A percentile compares a stretch with the other conserved stretches of the same genome.
Conservation (phyloP, 1,140 invertebrate genomes). For the Drosophila malerkotliana region DNA sequence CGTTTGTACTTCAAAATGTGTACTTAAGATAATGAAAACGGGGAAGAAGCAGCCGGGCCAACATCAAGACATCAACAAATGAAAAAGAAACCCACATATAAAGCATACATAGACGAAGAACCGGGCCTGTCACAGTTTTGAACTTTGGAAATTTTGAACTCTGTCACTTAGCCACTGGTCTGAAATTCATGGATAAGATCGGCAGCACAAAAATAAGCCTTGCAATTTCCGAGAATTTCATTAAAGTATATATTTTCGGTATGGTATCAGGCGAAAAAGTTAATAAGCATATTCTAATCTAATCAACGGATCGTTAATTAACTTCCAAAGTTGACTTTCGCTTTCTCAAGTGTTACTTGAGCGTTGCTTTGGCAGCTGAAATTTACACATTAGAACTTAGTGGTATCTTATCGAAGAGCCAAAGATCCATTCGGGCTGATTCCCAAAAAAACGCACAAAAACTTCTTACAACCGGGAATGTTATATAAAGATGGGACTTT, state of each 20-base stretch:
- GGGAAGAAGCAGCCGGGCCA: slow-evolving; percentile 44
- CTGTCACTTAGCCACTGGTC: not conserved
- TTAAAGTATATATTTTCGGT: slow-evolving; percentile 1
- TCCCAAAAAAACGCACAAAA: not conserved
- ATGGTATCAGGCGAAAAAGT: slow-evolving; percentile 20
- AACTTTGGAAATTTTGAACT: not conserved
- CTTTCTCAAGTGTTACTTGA: slow-evolving; percentile 57
- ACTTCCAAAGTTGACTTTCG: slow-evolving; percentile 50
- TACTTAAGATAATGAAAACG: slow-evolving; percentile 80
- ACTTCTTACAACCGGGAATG: not conserved
- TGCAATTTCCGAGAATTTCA: slow-evolving; percentile 27
- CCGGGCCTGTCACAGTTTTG: not conserved
- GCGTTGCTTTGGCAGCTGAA: slow-evolving; percentile 39
- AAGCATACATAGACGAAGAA: not conserved
- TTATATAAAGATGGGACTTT: slow-evolving; percentile 16
- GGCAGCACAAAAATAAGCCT: slow-evolving; percentile 4
- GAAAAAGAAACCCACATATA: not conserved
- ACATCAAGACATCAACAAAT: slow-evolving; percentile 14
- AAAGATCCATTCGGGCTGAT: slow-evolving; percentile 42
- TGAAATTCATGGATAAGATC: slow-evolving; percentile 29
- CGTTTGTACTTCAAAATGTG: slow-evolving; percentile 82
- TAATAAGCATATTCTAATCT: slow-evolving; percentile 66
- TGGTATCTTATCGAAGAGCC: slow-evolving; percentile 40
- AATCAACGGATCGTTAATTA: slow-evolving; percentile 64
- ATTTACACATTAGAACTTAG: slow-evolving; percentile 26